Conservation (phyloP, 2,797 vertebrate genomes). For the Rallus crepitans region DNA sequence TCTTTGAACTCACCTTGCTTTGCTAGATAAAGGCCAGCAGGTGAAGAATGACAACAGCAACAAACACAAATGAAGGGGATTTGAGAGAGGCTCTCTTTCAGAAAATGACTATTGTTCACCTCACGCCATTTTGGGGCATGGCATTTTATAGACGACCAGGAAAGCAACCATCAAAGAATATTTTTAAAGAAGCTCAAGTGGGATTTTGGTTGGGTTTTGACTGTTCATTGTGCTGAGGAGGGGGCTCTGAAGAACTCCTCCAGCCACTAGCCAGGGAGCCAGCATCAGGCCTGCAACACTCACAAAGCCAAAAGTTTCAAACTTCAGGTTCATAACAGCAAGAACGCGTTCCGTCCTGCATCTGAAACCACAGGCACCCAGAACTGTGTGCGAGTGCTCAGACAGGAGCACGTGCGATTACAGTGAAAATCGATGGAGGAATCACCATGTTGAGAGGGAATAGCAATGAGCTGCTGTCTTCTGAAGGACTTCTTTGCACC, state of each 20-base stretch:
- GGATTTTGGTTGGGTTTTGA: background rate
- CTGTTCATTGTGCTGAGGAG: background rate
- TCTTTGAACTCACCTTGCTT: conserved; percentile 60
- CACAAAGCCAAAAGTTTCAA: background rate
- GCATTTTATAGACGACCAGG: background rate
- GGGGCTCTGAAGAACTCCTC: background rate
- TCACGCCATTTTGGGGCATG: background rate
- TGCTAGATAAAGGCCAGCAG: conserved; percentile 54
- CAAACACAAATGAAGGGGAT: conserved; percentile 47
- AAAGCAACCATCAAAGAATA: background rate
- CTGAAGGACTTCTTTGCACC: background rate
- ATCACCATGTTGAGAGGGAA: background rate
- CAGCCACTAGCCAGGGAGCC: background rate
- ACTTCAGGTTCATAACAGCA: background rate
- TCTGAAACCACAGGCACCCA: background rate
- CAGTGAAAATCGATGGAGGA: rapidly evolving
- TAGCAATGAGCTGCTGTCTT: background rate
- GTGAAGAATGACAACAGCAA: conserved; percentile 68
- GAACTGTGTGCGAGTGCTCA: rapidly evolving
- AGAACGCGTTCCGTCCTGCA: rapidly evolving
- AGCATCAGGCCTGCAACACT: background rate
- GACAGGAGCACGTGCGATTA: rapidly evolving
- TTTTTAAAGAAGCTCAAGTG: background rate
- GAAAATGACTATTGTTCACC: conserved; percentile 24
- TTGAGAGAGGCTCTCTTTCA: background rate